phyloP scores from a whole-genome alignment of 2,113 vertebrate species.

The Acrocephalus kingi region DNA sequence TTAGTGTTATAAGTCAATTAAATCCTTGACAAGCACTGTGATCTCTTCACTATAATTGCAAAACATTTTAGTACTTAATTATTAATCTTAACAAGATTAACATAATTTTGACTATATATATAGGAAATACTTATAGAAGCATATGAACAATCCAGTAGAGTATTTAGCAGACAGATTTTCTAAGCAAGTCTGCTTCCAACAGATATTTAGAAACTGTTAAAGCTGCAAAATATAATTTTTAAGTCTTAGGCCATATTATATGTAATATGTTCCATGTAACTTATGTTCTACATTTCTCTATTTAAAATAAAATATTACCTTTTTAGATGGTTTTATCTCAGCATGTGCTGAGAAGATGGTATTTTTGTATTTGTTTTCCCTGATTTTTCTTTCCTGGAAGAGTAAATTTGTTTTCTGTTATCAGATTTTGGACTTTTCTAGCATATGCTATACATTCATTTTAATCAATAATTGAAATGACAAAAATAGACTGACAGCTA shows the following conservation, averaged over 20 bases:
- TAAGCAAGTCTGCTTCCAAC: background rate
- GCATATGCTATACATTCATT: background rate
- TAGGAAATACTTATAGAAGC: background rate
- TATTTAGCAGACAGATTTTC: background rate
- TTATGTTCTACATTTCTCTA: background rate
- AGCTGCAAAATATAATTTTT: background rate
- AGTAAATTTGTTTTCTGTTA: background rate
- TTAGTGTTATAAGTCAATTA: background rate
- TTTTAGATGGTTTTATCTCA: background rate
- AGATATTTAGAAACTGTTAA: background rate
- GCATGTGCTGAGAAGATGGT: background rate
- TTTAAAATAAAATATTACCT: background rate
- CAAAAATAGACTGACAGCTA: background rate
- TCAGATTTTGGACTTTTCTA: slow-evolving; percentile 43
- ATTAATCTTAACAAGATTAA: background rate
- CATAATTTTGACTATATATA: background rate
- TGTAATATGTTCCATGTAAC: background rate
- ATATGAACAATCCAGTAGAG: background rate
- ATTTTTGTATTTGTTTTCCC: background rate
- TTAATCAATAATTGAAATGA: slow-evolving; percentile 24
- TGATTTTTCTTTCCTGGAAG: background rate
- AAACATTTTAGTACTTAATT: background rate
- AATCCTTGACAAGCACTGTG: background rate
- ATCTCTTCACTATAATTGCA: background rate
- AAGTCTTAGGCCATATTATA: background rate